Percentiles rank a stretch among this genome's conserved stretches.
Evolutionary conservation across 2,888 invertebrate genomes (phyloP).

Genomic region (Syrphus vitripennis): DNA sequence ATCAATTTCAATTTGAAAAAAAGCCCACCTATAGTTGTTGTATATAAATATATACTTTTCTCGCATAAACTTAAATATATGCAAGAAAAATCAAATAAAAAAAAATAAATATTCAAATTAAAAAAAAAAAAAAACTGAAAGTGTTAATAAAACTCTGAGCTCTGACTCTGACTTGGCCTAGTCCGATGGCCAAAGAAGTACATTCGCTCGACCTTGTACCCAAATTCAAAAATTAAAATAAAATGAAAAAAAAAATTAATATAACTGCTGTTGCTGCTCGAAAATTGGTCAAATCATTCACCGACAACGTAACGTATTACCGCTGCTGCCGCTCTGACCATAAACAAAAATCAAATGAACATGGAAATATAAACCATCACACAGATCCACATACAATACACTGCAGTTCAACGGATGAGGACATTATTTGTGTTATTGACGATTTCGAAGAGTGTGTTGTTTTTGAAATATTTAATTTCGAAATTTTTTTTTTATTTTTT

Average conservation of each 20-base stretch:
- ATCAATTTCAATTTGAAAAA: neutral
- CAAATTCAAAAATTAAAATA: conserved; percentile 39
- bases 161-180: conserved; percentile 12
- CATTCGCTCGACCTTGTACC: conserved; percentile 70
- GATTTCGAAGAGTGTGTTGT: too few relatives aligned
- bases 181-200: conserved; percentile 59
- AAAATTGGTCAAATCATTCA: conserved; percentile 66
- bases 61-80: conserved; percentile 4
- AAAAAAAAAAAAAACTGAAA: conserved; percentile 43
- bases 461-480: too few relatives aligned
- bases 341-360: conserved; percentile 52
- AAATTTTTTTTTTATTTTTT: too few relatives aligned
- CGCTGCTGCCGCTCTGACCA: too few relatives aligned
- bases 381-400: neutral
- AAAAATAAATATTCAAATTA: conserved; percentile 16
- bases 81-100: conserved; percentile 14
- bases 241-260: neutral
- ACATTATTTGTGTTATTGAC: neutral
- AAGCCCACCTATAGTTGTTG: neutral
- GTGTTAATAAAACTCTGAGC: conserved; percentile 43
- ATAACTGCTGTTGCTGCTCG: neutral
- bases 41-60: conserved; percentile 7
- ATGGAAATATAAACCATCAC: conserved; percentile 57
- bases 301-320: conserved; percentile 55
- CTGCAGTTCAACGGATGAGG: neutral